Evolutionary conservation across 64 coral and sea anemone genomes (phyloP), one percentile per base, ranked within the genome.

Genomic region (Montipora capricornis): DNA sequence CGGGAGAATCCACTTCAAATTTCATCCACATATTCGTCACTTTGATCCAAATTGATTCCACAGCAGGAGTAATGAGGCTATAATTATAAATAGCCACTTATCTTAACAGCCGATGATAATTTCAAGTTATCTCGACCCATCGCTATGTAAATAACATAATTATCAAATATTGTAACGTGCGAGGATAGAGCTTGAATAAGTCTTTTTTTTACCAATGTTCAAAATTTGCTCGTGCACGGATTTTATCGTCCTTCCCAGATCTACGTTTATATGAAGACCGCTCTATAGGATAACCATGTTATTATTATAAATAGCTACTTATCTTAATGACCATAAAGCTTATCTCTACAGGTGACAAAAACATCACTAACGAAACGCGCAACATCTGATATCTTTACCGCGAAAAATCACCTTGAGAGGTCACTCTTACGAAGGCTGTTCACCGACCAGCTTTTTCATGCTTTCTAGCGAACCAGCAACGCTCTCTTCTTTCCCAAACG

Each of bases 41-140:
- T 64, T 64, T 64, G 68, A 71, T 7, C 17, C 0, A 71, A 71
- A 71, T 71, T 71, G 20, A 71, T 3, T 4, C 20, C 68, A 22
- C 68, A 71, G 68, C 68, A 15, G 68, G 68, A 71, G 20, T 71
- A 71, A 71, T 24, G 68, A 64, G 61, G 74, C 13, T 76, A 76
- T 19, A 49, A 19, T 78, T 78, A 78, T 78, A 49, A 6, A 78
- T 78, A 78, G 45, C 47, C 7, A 51, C 76, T 49, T 78, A 71
- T 20, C 9, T 67, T 73, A 24, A 73, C 47, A 50, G 71, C 62
- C 19, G 37, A 16, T 20, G 37, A 17, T 86, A 51, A 5, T 51
- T 66, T 5, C 45, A 0, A 19, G 59, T 55, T 7, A 55, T 55
- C 52, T 55, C 52, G 52, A 55, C 4, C 13, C 8, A 64, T 14